phyloP scores from a whole-genome alignment of 2,113 vertebrate genomes.

The Tragelaphus scriptus region DNA sequence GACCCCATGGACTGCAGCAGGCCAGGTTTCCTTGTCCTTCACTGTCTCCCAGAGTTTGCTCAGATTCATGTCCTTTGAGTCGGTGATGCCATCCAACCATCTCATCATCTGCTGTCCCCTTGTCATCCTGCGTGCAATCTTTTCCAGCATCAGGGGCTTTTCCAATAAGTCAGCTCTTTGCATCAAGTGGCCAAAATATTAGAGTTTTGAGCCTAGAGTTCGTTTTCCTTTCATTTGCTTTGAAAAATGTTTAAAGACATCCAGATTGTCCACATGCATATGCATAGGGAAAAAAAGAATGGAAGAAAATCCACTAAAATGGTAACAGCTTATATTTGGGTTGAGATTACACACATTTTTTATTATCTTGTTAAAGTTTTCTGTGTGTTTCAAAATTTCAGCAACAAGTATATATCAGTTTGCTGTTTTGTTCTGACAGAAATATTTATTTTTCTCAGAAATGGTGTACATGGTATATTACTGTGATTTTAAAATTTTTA shows the following conservation, averaged over 20 bases:
- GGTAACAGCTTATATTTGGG: neutral
- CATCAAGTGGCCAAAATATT: neutral
- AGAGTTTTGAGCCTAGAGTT: neutral
- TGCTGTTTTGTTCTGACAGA: neutral
- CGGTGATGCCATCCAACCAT: neutral
- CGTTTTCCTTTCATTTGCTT: neutral
- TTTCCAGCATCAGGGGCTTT: neutral
- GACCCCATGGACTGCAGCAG: neutral
- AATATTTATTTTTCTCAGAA: neutral
- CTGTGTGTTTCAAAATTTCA: neutral
- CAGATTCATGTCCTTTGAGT: neutral
- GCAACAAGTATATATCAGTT: neutral
- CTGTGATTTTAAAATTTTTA: neutral
- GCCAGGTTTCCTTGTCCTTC: neutral
- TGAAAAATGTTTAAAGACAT: neutral
- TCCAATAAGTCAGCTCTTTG: neutral
- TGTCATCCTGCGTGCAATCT: neutral
- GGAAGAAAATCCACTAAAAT: neutral
- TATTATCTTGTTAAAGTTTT: neutral
- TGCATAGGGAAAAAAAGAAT: neutral
- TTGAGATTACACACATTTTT: neutral
- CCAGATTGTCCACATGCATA: neutral
- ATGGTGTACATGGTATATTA: neutral
- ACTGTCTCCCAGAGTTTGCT: neutral
- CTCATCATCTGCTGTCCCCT: neutral